phyloP scores from a whole-genome alignment of 2,888 invertebrate genomes.

The Copidosoma aretas region DNA sequence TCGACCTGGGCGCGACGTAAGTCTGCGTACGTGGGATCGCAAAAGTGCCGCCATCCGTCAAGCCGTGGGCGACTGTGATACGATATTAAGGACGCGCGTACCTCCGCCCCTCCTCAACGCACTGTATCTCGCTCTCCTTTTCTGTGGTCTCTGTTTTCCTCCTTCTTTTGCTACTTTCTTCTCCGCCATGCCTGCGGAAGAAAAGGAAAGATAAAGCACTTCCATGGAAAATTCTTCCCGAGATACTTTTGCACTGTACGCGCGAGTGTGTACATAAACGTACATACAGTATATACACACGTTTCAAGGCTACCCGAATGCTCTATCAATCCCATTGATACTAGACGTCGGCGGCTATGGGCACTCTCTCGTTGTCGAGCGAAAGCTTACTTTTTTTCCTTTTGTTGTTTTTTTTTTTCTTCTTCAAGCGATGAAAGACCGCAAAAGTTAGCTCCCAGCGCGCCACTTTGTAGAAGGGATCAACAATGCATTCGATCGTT shows the following conservation, averaged over 20 bases:
- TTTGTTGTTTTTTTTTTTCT: too few species aligned
- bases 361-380: background rate
- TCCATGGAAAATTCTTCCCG: constrained; percentile 11
- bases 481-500: too few species aligned
- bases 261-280: background rate
- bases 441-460: too few species aligned
- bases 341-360: background rate
- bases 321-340: background rate
- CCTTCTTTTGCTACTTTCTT: background rate
- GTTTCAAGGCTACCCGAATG: background rate
- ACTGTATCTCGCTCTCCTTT: background rate
- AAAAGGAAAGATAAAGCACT: constrained; percentile 19
- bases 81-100: constrained; percentile 10
- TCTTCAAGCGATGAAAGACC: background rate
- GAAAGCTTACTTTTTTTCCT: background rate
- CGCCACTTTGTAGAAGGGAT: too few species aligned
- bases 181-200: background rate
- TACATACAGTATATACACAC: constrained; percentile 1
- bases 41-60: constrained; percentile 20
- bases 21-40: background rate
- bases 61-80: constrained; percentile 10
- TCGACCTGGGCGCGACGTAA: background rate
- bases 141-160: background rate
- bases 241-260: background rate
- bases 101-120: background rate